phyloP scores from a whole-genome alignment of 2,888 invertebrate genomes.

The Melangyna quadrimaculata region DNA sequence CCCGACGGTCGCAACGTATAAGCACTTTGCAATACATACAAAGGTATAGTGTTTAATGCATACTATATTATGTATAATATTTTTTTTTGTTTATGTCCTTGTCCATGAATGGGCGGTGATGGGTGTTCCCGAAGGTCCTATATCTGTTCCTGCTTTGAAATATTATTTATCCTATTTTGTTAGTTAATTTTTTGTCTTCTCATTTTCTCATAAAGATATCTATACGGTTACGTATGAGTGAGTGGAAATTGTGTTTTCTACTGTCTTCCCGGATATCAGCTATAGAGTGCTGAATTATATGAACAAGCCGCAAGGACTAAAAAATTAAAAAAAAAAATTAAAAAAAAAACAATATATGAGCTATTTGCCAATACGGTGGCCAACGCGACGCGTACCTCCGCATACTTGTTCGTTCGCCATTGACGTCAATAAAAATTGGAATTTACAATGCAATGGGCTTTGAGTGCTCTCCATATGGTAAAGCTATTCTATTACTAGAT shows the following conservation, averaged over 20 bases:
- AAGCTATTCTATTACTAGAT: conserved; percentile 53
- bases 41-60: conserved; percentile 4
- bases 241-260: conserved; percentile 43
- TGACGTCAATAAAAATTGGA: conserved; percentile 69
- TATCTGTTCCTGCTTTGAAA: background rate
- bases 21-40: conserved; percentile 7
- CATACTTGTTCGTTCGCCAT: background rate
- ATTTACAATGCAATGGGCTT: conserved; percentile 70
- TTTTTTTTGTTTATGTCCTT: conserved; percentile 26
- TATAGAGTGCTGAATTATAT: conserved; percentile 19
- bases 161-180: conserved; percentile 61
- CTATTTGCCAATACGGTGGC: background rate
- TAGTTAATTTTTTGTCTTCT: conserved; percentile 62
- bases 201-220: background rate
- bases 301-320: conserved; percentile 45
- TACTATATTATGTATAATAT: background rate
- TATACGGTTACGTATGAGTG: background rate
- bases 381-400: background rate
- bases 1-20: background rate
- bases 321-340: background rate
- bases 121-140: background rate
- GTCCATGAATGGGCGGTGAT: background rate
- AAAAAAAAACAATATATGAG: conserved; percentile 20
- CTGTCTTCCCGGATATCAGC: conserved; percentile 29
- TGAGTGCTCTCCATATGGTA: conserved; percentile 47